Percentiles rank a stretch among this genome's conserved stretches.
Evolutionary conservation across 30 jellyfish, hydroid and myxozoan genomes (phyloP).

Genomic region (Aurelia sp.): DNA sequence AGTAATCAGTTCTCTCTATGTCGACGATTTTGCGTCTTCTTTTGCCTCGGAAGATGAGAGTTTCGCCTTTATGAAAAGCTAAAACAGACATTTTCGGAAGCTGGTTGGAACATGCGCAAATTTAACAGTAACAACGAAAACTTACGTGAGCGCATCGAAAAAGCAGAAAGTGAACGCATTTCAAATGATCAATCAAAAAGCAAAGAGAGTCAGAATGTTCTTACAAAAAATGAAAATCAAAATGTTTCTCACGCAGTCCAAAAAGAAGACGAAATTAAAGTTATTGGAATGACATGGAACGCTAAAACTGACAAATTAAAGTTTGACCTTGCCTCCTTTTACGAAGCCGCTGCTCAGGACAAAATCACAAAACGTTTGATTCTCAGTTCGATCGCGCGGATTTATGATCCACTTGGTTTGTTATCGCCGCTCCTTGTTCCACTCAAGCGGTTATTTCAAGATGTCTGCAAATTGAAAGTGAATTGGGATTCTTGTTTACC

Average conservation of each 20-base stretch:
- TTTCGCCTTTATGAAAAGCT: constrained; percentile 8
- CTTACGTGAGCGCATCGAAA: not conserved
- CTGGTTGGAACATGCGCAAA: constrained; percentile 46
- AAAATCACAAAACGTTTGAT: not conserved
- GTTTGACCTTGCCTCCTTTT: not conserved
- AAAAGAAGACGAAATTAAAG: constrained; percentile 12
- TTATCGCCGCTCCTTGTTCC: constrained; percentile 18
- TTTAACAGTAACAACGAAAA: constrained; percentile 25
- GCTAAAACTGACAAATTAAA: not conserved
- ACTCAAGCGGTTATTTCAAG: constrained; percentile 29
- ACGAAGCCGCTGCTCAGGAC: not conserved
- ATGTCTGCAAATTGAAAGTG: constrained; percentile 11
- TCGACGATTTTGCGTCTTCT: constrained; percentile 18
- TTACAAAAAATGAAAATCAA: too few species aligned
- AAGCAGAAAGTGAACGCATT: not conserved
- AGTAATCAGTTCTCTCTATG: constrained; percentile 24
- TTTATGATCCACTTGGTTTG: constrained; percentile 40
- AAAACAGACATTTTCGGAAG: constrained; percentile 5
- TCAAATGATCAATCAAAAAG: too few species aligned
- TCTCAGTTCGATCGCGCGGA: not conserved
- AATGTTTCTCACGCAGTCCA: too few species aligned
- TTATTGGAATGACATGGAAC: constrained; percentile 34
- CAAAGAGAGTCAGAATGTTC: too few species aligned
- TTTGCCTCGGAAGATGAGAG: constrained; percentile 8
- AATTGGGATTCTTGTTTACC: constrained; percentile 28